A percentile compares a stretch with the other conserved stretches of the same genome.
Evolutionary conservation across 1,140 invertebrate genomes (phyloP).

Genomic region (Lucilia cuprina): DNA sequence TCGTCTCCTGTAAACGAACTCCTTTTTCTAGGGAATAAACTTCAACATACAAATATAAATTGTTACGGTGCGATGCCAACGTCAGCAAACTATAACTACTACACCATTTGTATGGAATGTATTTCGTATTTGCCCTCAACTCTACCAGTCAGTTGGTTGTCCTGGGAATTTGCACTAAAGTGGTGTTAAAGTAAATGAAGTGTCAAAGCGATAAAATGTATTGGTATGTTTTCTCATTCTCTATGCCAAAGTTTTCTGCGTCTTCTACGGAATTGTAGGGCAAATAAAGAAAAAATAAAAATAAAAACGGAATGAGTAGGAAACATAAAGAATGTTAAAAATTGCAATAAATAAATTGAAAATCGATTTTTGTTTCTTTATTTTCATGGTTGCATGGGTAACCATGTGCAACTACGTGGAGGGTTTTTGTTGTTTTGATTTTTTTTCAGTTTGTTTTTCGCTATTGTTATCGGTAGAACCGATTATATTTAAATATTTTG

Average conservation of each 20-base stretch:
- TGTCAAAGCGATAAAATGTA: slow-evolving; percentile 35
- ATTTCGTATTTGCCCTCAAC: no score
- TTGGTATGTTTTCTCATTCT: slow-evolving; percentile 8
- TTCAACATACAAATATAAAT: not conserved
- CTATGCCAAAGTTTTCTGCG: not conserved
- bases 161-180: not conserved
- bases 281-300: no score
- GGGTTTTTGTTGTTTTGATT: not conserved
- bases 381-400: slow-evolving; percentile 18
- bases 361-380: slow-evolving; percentile 40
- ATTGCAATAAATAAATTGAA: slow-evolving; percentile 40
- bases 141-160: not conserved
- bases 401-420: slow-evolving; percentile 9
- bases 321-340: slow-evolving; percentile 16
- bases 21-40: no score
- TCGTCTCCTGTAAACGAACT: no score
- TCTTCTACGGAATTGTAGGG: not conserved
- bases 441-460: not conserved
- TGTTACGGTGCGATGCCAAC: slow-evolving; percentile 8
- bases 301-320: not conserved
- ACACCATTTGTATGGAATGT: no score
- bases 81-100: not conserved
- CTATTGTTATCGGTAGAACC: not conserved
- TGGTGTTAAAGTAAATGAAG: slow-evolving; percentile 23
- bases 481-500: not conserved